A percentile compares a stretch with the other conserved stretches of the same genome.
These are phyloP conservation scores for Psittacula cyanocephala DNA, from an alignment of 2,113 vertebrate genomes.

Conservation along the genomic window DNA sequence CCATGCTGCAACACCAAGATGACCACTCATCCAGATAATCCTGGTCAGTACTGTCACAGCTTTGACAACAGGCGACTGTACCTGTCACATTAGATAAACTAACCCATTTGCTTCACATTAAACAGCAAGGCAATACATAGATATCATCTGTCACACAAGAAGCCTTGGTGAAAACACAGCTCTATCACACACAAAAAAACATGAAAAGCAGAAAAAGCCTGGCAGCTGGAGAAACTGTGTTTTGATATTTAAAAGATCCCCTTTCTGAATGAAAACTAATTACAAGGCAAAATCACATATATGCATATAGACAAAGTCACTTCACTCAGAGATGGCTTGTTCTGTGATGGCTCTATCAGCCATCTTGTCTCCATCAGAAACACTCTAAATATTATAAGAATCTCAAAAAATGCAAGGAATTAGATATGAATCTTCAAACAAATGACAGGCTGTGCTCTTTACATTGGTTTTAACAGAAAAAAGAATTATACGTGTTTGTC, in stretches of 20 bases:
- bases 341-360: background rate
- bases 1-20: background rate
- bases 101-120: constrained; percentile 46
- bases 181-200: background rate
- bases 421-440: background rate
- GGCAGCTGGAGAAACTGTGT: background rate
- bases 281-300: background rate
- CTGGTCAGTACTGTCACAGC: constrained; percentile 45
- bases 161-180: constrained; percentile 37
- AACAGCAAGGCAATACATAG: constrained; percentile 28
- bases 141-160: constrained; percentile 29
- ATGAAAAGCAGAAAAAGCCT: background rate
- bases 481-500: background rate
- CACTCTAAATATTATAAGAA: background rate
- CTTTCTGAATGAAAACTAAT: background rate
- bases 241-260: background rate
- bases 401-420: background rate
- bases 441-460: background rate
- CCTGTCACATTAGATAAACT: constrained; percentile 61
- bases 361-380: background rate
- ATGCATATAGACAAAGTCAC: background rate
- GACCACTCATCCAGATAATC: constrained; percentile 35
- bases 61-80: constrained; percentile 48
- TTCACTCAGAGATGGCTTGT: background rate
- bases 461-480: background rate